These are phyloP conservation scores for Pemphigus obesinymphae DNA, from an alignment of 1,140 invertebrate species.

Conservation along the genomic window DNA sequence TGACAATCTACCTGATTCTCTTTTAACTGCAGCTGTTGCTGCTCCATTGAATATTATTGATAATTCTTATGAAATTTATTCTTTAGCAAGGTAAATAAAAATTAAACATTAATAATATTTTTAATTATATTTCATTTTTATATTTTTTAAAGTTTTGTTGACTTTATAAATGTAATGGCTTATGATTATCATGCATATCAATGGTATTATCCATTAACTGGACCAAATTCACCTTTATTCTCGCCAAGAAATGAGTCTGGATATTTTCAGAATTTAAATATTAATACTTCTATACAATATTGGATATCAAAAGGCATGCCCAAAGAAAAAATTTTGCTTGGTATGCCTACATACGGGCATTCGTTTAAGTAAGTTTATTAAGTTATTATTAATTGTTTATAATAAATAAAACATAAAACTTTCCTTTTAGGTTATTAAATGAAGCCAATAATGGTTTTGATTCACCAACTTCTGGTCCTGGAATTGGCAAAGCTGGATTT, in stretches of 20 bases:
- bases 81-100: slow-evolving; percentile 62
- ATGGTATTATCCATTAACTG: slow-evolving; percentile 72
- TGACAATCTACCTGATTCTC: slow-evolving; percentile 52
- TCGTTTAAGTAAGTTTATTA: slow-evolving; percentile 60
- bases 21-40: slow-evolving; percentile 65
- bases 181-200: slow-evolving; percentile 84
- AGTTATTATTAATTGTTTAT: not conserved
- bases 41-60: slow-evolving; percentile 68
- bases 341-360: slow-evolving; percentile 86
- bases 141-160: slow-evolving; percentile 62
- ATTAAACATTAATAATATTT: not conserved
- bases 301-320: slow-evolving; percentile 77
- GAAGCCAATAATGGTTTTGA: slow-evolving; percentile 54
- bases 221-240: slow-evolving; percentile 75
- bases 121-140: slow-evolving; percentile 24
- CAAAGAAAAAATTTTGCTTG: slow-evolving; percentile 75
- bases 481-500: slow-evolving; percentile 66
- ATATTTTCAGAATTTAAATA: slow-evolving; percentile 69
- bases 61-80: slow-evolving; percentile 67
- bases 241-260: slow-evolving; percentile 57
- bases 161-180: slow-evolving; percentile 83
- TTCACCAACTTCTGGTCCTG: slow-evolving; percentile 66
- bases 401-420: not conserved
- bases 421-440: slow-evolving; percentile 59
- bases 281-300: slow-evolving; percentile 75